Evolutionary conservation across 37 sponge, comb jelly and placozoan genomes (phyloP), one percentile per base, ranked within the genome.

Genomic region (Axinella damicornis): DNA sequence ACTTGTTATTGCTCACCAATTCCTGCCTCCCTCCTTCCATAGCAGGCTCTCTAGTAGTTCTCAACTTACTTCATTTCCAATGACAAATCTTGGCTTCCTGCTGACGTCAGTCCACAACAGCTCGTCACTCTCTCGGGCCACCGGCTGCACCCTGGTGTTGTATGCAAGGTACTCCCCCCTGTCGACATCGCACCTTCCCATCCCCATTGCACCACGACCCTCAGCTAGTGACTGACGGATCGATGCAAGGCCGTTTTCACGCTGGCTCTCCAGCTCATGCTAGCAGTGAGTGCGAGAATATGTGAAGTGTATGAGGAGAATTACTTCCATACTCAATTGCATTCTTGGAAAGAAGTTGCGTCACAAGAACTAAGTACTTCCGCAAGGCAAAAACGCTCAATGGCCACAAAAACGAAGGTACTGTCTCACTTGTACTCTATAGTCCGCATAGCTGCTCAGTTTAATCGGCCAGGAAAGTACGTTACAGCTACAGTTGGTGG

Each of bases 51-150:
- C n/a, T n/a, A n/a, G n/a, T n/a, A n/a, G n/a, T n/a, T n/a, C 71
- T 81, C 70, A 38, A 38, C 78, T 73, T 46, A 96, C 96, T 80
- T 89, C 87, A 71, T 79, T 80, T 4, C 96, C 96, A 65, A 92
- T 87, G 28, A 96, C 88, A 83, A 79, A 92, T 35, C 28, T 53
- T 0, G 96, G 96, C 31, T 83, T 27, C 16, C 35, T 76, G 14
- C 55, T 74, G 72, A 92, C 63, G 66, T 96, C 88, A 28, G 91
- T 82, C 32, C 80, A 52, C 0, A 60, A 59, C 13, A 71, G 62
- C 2, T 88, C 89, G 36, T 79, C 76, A 36, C 76, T 66, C 69
- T 85, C 77, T 30, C 83, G 34, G 9, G 82, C 57, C 14, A 65
- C 78, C 25, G 86, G 86, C 58, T 80, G 81, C 30, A 76, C 69